Evolutionary conservation across 2,113 vertebrate species (phyloP), one percentile per base, ranked within the genome.

Genomic region (Brachyhypopomus gauderio): DNA sequence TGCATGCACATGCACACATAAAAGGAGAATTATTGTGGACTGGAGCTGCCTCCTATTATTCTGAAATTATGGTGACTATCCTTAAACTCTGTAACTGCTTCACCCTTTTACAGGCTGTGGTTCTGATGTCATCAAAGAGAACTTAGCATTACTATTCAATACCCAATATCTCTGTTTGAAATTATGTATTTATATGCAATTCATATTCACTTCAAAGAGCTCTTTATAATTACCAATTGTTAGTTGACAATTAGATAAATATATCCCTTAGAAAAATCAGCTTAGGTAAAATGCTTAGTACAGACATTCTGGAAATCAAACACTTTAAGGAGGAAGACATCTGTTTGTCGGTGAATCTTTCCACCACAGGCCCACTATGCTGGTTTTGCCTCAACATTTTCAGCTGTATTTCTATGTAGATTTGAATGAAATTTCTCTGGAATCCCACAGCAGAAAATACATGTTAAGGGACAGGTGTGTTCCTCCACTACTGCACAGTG

Each of bases 61-160:
- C 38, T 63, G 48, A 85, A 82, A 82, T 82, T 75, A 82, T 55
- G 62, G 45, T 17, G 9, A 73, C 73, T 62, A 27, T 41, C 60
- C 48, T 81, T 78, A 64, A 85, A 82, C 63, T 69, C 58, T 16
- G 75, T 64, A 78, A 82, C 73, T 82, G 27, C 71, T 77, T 71
- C 23, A 58, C 41, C 58, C 36, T 62, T 63, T 63, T 48, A 60
- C 60, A 75, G 62, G 36, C 75, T 74, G 62, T 19, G 60, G 52
- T 70, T 74, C 20, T 3, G 56, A 81, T 77, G 78, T 66, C 79
- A 78, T 77, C 67, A 78, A 78, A 73, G 16, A 14, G 38, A 74
- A 48, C 60, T 52, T 55, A 60, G n/a, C 64, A 23, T 36, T 67
- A 58, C 34, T 7, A 58, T 75, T 78, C 52, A 48, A 60, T 59